Conservation (phyloP, 2,797 vertebrate species). For the Cichlasoma orientale region DNA sequence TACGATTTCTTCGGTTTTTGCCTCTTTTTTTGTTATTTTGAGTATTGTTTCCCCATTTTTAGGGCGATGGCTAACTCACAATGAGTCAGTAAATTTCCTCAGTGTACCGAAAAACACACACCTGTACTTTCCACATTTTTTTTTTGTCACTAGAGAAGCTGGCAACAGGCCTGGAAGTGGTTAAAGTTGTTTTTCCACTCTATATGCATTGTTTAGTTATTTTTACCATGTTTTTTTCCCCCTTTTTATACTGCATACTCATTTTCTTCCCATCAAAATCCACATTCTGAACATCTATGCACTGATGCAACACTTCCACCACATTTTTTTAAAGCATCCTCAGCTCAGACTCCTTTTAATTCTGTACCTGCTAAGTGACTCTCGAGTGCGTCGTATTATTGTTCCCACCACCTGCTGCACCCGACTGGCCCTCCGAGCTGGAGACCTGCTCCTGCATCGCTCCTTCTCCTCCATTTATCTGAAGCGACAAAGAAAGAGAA, state of each 20-base stretch:
- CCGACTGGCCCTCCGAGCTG: constrained; percentile 86
- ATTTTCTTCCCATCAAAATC: constrained; percentile 3
- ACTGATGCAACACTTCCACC: neutral
- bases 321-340: neutral
- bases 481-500: constrained; percentile 22
- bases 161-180: constrained; percentile 12
- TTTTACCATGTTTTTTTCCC: constrained; percentile 13
- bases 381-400: constrained; percentile 93
- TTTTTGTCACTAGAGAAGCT: constrained; percentile 17
- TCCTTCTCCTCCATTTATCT: constrained; percentile 89
- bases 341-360: neutral
- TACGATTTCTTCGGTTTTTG: neutral
- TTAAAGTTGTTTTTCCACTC: constrained; percentile 18
- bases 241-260: constrained; percentile 21
- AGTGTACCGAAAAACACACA: neutral
- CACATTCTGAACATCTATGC: neutral
- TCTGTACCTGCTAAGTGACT: constrained; percentile 87
- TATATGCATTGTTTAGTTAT: constrained; percentile 20
- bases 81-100: neutral
- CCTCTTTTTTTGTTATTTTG: neutral
- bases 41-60: neutral
- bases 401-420: constrained; percentile 97
- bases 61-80: neutral
- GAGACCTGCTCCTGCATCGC: constrained; percentile 88
- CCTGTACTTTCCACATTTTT: neutral